These are phyloP conservation scores for Plutomurus gul DNA, from an alignment of 1,140 invertebrate genomes.

Conservation along the genomic window DNA sequence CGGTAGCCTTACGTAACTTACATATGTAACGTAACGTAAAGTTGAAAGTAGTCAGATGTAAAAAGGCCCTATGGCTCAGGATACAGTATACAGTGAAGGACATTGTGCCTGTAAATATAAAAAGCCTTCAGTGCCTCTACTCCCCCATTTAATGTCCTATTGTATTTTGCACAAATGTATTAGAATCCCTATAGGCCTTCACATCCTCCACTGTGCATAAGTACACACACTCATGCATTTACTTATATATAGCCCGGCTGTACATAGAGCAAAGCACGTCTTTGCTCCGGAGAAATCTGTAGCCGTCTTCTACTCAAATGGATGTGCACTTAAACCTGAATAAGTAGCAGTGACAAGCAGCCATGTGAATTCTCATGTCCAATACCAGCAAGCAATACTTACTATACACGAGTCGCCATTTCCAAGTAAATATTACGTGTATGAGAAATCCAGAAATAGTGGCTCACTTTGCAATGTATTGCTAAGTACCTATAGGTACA, in stretches of 20 bases:
- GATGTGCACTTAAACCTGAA: slow-evolving; percentile 28
- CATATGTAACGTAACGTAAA: too few species aligned
- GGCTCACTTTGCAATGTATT: too few species aligned
- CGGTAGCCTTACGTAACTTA: too few species aligned
- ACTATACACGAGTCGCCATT: too few species aligned
- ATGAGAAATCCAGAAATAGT: too few species aligned
- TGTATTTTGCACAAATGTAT: slow-evolving; percentile 7
- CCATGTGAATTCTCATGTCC: slow-evolving; percentile 18
- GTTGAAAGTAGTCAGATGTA: not conserved
- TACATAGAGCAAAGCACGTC: not conserved
- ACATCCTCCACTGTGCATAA: not conserved
- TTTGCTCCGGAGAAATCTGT: not conserved
- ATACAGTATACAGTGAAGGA: not conserved
- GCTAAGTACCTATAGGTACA: too few species aligned
- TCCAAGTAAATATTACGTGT: too few species aligned
- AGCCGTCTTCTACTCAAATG: slow-evolving; percentile 5
- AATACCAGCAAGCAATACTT: too few species aligned
- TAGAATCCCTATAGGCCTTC: not conserved
- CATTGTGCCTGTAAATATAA: not conserved
- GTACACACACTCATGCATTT: not conserved
- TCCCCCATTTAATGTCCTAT: slow-evolving; percentile 5
- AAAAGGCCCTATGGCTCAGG: not conserved
- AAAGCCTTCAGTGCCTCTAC: not conserved
- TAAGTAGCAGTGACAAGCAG: slow-evolving; percentile 23
- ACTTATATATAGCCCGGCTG: too few species aligned